phyloP scores from a whole-genome alignment of 2,888 invertebrate genomes.

The Metalampra italica region DNA sequence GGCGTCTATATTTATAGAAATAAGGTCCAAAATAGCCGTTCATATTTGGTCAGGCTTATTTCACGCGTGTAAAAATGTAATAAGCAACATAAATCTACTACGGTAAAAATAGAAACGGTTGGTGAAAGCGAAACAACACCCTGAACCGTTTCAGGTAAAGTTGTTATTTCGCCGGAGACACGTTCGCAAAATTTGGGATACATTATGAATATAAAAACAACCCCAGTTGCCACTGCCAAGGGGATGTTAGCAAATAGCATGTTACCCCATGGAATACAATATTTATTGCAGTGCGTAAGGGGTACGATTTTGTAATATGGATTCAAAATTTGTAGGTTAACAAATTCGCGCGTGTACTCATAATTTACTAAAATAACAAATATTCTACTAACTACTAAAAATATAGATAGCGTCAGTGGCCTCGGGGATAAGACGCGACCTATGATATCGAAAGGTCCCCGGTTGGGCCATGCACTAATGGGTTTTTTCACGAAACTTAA shows the following conservation, averaged over 20 bases:
- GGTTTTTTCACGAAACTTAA: no score
- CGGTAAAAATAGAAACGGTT: slow-evolving; percentile 22
- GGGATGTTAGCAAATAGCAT: slow-evolving; percentile 67
- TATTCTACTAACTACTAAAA: no score
- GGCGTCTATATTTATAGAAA: slow-evolving; percentile 43
- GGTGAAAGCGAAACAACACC: slow-evolving; percentile 14
- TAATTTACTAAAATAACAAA: no score
- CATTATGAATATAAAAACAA: slow-evolving; percentile 64
- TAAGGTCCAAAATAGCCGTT: slow-evolving; percentile 61
- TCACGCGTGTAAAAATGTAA: slow-evolving; percentile 70
- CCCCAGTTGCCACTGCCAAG: slow-evolving; percentile 43
- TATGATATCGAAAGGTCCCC: no score
- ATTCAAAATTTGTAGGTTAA: not conserved
- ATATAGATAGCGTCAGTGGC: no score
- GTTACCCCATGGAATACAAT: slow-evolving; percentile 61
- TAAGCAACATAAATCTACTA: slow-evolving; percentile 68
- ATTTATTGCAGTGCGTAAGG: slow-evolving; percentile 58
- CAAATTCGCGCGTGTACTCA: not conserved
- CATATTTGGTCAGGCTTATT: slow-evolving; percentile 54
- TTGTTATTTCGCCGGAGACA: slow-evolving; percentile 26
- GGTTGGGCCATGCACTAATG: no score
- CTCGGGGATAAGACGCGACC: no score
- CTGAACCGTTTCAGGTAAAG: slow-evolving; percentile 27
- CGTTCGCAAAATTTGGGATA: slow-evolving; percentile 45
- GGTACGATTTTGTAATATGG: slow-evolving; percentile 36